These are phyloP conservation scores for Mystacides longicornis DNA, from an alignment of 2,888 invertebrate species.

Conservation along the genomic window DNA sequence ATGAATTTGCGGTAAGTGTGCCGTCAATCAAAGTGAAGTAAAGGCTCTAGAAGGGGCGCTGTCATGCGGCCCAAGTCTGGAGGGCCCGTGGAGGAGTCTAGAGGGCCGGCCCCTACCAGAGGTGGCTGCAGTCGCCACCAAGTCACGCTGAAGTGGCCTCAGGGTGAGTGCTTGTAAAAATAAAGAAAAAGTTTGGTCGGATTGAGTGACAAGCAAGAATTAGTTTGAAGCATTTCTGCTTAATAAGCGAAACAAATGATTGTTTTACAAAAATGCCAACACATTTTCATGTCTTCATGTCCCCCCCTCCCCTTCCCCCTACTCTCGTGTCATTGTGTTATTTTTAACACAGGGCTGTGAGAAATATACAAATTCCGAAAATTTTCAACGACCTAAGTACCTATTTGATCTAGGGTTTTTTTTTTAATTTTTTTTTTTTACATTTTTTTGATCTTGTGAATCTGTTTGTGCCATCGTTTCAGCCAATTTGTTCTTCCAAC, in stretches of 20 bases:
- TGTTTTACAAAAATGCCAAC: not conserved
- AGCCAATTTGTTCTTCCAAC: too few relatives aligned
- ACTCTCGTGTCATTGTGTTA: too few relatives aligned
- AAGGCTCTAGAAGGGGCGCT: too few relatives aligned
- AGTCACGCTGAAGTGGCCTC: too few relatives aligned
- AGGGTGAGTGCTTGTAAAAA: not conserved
- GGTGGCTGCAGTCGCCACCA: not conserved
- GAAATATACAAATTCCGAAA: too few relatives aligned
- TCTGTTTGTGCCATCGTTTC: too few relatives aligned
- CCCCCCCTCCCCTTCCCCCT: too few relatives aligned
- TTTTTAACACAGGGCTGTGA: too few relatives aligned
- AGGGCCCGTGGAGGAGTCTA: not conserved
- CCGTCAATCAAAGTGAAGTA: not conserved
- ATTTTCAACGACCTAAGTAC: too few relatives aligned
- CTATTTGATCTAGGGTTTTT: too few relatives aligned
- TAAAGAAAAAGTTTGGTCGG: not conserved
- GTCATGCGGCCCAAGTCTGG: not conserved
- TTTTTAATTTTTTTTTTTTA: too few relatives aligned
- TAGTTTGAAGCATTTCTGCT: not conserved
- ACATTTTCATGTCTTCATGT: not conserved
- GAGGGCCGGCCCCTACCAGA: not conserved
- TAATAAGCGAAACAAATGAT: conserved; percentile 1
- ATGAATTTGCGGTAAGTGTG: not conserved
- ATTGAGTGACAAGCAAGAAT: not conserved
- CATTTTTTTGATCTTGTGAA: too few relatives aligned